Percentiles rank a stretch among this genome's conserved stretches.
phyloP scores from a whole-genome alignment of 2,888 invertebrate species.

The Euphydryas editha region DNA sequence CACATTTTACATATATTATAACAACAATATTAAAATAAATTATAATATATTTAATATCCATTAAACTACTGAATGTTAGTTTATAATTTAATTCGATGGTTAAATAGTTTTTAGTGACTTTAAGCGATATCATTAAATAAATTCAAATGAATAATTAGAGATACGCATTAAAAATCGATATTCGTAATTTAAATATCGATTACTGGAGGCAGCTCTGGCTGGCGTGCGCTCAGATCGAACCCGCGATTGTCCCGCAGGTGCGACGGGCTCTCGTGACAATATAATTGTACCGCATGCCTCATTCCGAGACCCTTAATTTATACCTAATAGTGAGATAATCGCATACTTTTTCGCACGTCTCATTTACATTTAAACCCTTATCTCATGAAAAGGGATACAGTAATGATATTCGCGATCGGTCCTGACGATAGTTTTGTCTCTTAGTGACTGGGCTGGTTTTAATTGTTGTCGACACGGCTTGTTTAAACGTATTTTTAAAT shows the following conservation, averaged over 20 bases:
- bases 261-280: constrained; percentile 73
- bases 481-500: neutral
- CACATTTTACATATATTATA: neutral
- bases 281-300: constrained; percentile 75
- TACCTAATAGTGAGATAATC: constrained; percentile 82
- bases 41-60: neutral
- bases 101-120: neutral
- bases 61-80: neutral
- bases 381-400: constrained; percentile 62
- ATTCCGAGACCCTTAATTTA: constrained; percentile 77
- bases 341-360: constrained; percentile 76
- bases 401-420: constrained; percentile 68
- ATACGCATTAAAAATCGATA: constrained; percentile 35
- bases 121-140: neutral
- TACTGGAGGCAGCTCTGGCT: constrained; percentile 45
- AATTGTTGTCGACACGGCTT: neutral
- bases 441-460: constrained; percentile 30
- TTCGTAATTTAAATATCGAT: constrained; percentile 36
- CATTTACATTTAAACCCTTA: constrained; percentile 79
- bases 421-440: constrained; percentile 50
- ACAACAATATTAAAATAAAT: neutral
- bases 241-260: constrained; percentile 55
- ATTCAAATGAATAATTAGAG: constrained; percentile 3
- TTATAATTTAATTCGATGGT: neutral
- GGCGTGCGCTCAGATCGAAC: constrained; percentile 60